Conservation (phyloP, 1,140 invertebrate genomes). For the Notospermus geniculatus region DNA sequence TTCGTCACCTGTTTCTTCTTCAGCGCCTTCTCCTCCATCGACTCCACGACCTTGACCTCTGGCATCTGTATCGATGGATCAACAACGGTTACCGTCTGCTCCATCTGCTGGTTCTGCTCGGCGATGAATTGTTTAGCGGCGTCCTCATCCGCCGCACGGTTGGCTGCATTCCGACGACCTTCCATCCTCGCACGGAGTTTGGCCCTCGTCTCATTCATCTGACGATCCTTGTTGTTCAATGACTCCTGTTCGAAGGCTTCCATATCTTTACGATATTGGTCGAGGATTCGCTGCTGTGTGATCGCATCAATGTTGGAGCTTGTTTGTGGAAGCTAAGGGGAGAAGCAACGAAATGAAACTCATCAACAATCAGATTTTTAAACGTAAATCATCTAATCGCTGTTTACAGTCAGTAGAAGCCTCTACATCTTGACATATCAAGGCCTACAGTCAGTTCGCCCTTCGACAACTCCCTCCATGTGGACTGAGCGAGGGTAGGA, state of each 20-base stretch:
- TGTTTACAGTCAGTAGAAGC: too few relatives aligned
- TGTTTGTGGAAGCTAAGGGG: slow-evolving; percentile 10
- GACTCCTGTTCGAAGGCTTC: slow-evolving; percentile 35
- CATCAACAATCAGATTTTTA: too few relatives aligned
- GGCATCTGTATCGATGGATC: slow-evolving; percentile 37
- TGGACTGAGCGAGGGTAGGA: too few relatives aligned
- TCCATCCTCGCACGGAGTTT: slow-evolving; percentile 39
- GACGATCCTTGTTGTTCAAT: slow-evolving; percentile 33
- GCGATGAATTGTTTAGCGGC: slow-evolving; percentile 41
- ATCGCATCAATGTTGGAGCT: slow-evolving; percentile 14
- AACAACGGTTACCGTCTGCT: slow-evolving; percentile 21
- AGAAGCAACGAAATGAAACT: too few relatives aligned
- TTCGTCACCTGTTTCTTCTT: slow-evolving; percentile 43
- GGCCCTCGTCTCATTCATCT: slow-evolving; percentile 39
- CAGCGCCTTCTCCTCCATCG: slow-evolving; percentile 40
- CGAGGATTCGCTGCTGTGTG: slow-evolving; percentile 35
- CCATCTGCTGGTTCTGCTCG: slow-evolving; percentile 41
- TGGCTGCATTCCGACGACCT: slow-evolving; percentile 31
- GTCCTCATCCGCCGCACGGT: slow-evolving; percentile 38
- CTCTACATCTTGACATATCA: too few relatives aligned
- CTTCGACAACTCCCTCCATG: too few relatives aligned
- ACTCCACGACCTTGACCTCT: slow-evolving; percentile 33
- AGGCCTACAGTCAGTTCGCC: too few relatives aligned
- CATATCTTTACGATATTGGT: slow-evolving; percentile 38
- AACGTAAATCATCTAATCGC: too few relatives aligned